Percentiles rank a stretch among this genome's conserved stretches.
Evolutionary conservation across 2,113 vertebrate genomes (phyloP).

Genomic region (Gymnobelideus leadbeateri): DNA sequence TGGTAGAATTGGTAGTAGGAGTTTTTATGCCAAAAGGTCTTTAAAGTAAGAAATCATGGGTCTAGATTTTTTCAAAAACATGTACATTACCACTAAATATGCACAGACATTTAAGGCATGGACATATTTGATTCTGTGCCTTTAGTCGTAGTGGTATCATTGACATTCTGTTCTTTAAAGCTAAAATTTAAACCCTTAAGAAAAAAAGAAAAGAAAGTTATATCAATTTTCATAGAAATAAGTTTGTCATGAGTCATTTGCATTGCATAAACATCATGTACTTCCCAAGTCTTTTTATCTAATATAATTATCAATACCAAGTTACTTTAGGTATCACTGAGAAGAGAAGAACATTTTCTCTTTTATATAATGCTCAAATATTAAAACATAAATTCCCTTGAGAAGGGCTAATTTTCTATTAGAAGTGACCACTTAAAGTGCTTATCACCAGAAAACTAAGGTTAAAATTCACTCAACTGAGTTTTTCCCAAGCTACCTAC

Average conservation of each 20-base stretch:
- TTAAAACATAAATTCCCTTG: conserved; percentile 5
- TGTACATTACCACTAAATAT: not conserved
- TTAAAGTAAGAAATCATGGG: not conserved
- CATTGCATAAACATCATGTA: not conserved
- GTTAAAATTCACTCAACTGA: conserved; percentile 21
- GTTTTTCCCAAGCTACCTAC: not conserved
- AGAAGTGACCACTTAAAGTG: not conserved
- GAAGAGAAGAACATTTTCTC: not conserved
- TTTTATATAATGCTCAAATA: not conserved
- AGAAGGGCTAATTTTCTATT: conserved; percentile 17
- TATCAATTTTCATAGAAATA: not conserved
- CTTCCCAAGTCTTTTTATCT: not conserved
- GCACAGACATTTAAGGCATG: not conserved
- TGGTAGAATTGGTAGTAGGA: not conserved
- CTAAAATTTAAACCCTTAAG: not conserved
- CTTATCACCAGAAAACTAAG: not conserved
- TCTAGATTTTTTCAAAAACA: not conserved
- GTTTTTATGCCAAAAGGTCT: not conserved
- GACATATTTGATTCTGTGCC: not conserved
- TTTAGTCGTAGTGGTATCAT: not conserved
- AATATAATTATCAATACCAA: not conserved
- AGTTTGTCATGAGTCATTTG: not conserved
- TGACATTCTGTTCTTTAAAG: not conserved
- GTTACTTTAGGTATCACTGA: not conserved
- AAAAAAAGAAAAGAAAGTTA: not conserved